Conservation (phyloP, 37 sponge, comb jelly and placozoan genomes). For the Oopsacas minuta region DNA sequence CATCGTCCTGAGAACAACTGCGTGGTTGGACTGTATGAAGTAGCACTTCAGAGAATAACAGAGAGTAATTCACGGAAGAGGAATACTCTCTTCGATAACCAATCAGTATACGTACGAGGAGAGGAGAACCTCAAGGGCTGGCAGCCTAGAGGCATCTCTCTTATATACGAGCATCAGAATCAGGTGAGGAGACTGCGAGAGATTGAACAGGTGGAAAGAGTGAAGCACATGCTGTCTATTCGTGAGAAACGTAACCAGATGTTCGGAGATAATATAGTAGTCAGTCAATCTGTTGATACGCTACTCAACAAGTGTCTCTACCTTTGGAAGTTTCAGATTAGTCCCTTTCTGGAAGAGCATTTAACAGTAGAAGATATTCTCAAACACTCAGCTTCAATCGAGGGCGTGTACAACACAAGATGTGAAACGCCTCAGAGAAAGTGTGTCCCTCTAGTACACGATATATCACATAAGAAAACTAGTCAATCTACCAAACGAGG, state of each 20-base stretch:
- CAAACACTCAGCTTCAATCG: background rate
- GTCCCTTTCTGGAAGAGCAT: background rate
- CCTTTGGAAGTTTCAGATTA: background rate
- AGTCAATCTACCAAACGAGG: background rate
- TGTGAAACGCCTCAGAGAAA: background rate
- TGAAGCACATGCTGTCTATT: background rate
- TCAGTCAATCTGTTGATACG: background rate
- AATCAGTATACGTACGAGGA: conserved; percentile 53
- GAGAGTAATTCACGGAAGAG: background rate
- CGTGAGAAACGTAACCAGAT: background rate
- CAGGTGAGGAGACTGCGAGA: conserved; percentile 34
- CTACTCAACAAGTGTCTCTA: background rate
- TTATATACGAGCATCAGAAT: conserved; percentile 66
- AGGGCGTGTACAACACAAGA: background rate
- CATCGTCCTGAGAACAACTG: conserved; percentile 5
- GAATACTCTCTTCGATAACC: background rate
- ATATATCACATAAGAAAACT: background rate
- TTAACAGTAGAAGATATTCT: background rate
- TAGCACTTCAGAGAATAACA: conserved; percentile 21
- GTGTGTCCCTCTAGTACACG: background rate
- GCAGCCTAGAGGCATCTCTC: conserved; percentile 58
- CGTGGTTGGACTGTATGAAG: background rate
- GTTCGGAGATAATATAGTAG: background rate
- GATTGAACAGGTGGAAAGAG: conserved; percentile 49
- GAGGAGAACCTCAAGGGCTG: conserved; percentile 79